A percentile compares a stretch with the other conserved stretches of the same genome.
phyloP scores from a whole-genome alignment of 2,888 invertebrate genomes.

The Criorhina ranunculi region DNA sequence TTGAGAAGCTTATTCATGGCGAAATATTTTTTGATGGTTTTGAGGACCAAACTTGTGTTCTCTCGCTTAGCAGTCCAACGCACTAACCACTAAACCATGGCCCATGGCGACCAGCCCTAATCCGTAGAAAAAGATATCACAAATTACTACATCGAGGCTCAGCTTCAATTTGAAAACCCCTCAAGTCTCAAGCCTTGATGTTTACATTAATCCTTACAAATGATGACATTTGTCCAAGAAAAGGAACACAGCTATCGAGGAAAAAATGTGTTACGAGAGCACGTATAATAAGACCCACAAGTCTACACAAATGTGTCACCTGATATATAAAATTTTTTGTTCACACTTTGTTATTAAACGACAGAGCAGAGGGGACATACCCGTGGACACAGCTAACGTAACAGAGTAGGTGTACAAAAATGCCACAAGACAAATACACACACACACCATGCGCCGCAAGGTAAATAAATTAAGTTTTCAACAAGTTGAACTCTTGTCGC shows the following conservation, averaged over 20 bases:
- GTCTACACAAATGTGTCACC: conserved; percentile 56
- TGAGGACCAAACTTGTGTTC: no score
- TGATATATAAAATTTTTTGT: conserved; percentile 16
- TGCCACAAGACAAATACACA: background rate
- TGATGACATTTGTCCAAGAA: conserved; percentile 53
- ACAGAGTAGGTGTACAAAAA: background rate
- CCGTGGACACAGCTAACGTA: conserved; percentile 1
- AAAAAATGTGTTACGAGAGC: conserved; percentile 29
- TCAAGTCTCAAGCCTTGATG: conserved; percentile 13
- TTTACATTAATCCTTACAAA: conserved; percentile 51
- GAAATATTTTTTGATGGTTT: no score
- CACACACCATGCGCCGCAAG: conserved; percentile 2
- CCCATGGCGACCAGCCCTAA: no score
- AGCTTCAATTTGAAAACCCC: background rate
- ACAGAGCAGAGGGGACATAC: conserved; percentile 30
- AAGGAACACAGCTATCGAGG: conserved; percentile 16
- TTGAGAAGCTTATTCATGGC: no score
- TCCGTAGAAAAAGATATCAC: no score
- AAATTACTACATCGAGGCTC: no score
- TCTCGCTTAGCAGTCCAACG: no score
- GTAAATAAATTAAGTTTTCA: conserved; percentile 71
- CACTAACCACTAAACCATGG: no score
- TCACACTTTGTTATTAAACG: conserved; percentile 18
- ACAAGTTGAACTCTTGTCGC: conserved; percentile 61
- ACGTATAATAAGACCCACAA: conserved; percentile 52